A percentile compares a stretch with the other conserved stretches of the same genome.
phyloP scores from a whole-genome alignment of 2,888 invertebrate genomes.

The Phorcus lineatus region DNA sequence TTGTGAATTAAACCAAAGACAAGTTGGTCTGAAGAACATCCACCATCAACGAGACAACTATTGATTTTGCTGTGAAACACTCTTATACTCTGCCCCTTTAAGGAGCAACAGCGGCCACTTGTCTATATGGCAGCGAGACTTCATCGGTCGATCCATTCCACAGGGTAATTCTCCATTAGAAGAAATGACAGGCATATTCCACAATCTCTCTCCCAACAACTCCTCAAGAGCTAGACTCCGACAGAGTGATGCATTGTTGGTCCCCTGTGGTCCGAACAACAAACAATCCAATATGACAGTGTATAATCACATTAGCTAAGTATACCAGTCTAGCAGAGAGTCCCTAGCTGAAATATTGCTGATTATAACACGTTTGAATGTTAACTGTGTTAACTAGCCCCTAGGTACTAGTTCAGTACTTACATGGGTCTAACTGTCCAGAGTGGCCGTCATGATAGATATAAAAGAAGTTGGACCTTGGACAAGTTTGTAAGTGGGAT shows the following conservation, averaged over 20 bases:
- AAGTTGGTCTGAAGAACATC: too few relatives aligned
- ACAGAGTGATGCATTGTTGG: not conserved
- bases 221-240: not conserved
- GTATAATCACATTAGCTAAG: not conserved
- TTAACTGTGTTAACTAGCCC: not conserved
- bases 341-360: not conserved
- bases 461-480: too few relatives aligned
- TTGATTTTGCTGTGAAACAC: too few relatives aligned
- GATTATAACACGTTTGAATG: not conserved
- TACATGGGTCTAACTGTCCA: too few relatives aligned
- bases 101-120: not conserved
- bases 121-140: not conserved
- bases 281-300: slow-evolving; percentile 1
- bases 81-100: not conserved
- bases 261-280: too few relatives aligned
- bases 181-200: not conserved
- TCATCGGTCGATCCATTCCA: not conserved
- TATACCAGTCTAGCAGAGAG: not conserved
- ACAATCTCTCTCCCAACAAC: not conserved
- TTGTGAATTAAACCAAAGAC: not conserved
- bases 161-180: not conserved
- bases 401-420: not conserved
- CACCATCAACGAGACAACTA: too few relatives aligned
- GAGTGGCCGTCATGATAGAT: too few relatives aligned
- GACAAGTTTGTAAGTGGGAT: too few relatives aligned